These are phyloP conservation scores for Miichthys miiuy DNA, from an alignment of 2,797 vertebrate genomes.

Conservation along the genomic window DNA sequence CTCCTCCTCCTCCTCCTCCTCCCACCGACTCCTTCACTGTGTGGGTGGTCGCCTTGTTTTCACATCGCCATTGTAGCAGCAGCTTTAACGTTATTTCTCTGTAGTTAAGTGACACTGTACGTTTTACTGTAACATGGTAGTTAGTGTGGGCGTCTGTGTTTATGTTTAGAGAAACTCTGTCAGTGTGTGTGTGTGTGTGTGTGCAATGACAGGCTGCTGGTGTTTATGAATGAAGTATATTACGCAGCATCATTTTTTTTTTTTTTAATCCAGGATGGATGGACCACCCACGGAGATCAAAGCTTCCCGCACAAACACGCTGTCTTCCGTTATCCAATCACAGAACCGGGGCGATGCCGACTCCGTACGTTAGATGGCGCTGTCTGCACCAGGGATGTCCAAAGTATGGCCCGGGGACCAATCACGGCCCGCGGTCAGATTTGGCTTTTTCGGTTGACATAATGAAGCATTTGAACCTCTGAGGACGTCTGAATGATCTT, in stretches of 20 bases:
- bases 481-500: no score
- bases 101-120: neutral
- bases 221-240: slow-evolving; percentile 60
- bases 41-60: slow-evolving; percentile 76
- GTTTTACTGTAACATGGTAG: neutral
- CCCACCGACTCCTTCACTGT: slow-evolving; percentile 47
- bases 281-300: slow-evolving; percentile 83
- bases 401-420: no score
- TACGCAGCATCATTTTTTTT: slow-evolving; percentile 7
- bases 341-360: neutral
- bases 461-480: no score
- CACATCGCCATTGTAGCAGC: neutral
- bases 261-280: neutral
- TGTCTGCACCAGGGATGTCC: no score
- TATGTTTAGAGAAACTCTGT: neutral
- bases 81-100: neutral
- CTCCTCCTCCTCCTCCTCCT: slow-evolving; percentile 25
- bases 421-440: no score
- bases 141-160: neutral
- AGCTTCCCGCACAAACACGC: slow-evolving; percentile 80
- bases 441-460: no score
- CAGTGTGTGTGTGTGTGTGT: neutral
- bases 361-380: slow-evolving; percentile 29
- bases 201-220: neutral
- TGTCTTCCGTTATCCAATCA: slow-evolving; percentile 66